Evolutionary conservation across 2,797 vertebrate genomes (phyloP), one percentile per base, ranked within the genome.

Genomic region (Acrossocheilus fasciatus): DNA sequence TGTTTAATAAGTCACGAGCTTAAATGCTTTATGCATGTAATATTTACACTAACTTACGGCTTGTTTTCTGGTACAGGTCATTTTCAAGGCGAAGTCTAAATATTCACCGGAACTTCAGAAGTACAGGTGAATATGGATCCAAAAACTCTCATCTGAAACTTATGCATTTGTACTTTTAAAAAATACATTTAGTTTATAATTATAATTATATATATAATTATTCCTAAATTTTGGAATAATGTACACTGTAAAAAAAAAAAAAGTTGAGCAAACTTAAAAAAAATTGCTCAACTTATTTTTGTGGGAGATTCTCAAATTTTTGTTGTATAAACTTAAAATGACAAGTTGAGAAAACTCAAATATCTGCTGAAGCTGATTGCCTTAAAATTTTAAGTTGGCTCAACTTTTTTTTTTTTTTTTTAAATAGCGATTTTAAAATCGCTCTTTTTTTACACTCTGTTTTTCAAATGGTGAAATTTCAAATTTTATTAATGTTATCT

Each of bases 21-120:
- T 14, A 39, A 23, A 17, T 15, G 3, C 1, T 52, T 69, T 39
- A 30, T 30, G 17, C 30, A 18, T 23, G 39, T 34, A 7, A 45
- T 57, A 54, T 57, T 57, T 30, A 68, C 7, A n/a, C 23, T 81
- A 17, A 86, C 66, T 81, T 82, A 86, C 1, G 78, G 64, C 57
- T 86, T 75, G 77, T 23, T 66, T 82, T 39, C 74, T 43, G 11
- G 43, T 34, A 52, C 96, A 99, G 98, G 98, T 98, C 86, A 96
- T 99, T 92, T 99, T 99, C 93, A 99, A 99, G 94, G 98, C 98
- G 43, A 99, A 98, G 93, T 98, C 97, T 3, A 99, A 99, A 91
- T 98, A 98, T 85, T 95, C 96, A 80, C 98, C 98, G 87, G 97
- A 99, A 89, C 95, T 99, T 88, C 93, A 97, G 89, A 97, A 96